Evolutionary conservation across 1,140 invertebrate species (phyloP).

Genomic region (Callitettix versicolor): DNA sequence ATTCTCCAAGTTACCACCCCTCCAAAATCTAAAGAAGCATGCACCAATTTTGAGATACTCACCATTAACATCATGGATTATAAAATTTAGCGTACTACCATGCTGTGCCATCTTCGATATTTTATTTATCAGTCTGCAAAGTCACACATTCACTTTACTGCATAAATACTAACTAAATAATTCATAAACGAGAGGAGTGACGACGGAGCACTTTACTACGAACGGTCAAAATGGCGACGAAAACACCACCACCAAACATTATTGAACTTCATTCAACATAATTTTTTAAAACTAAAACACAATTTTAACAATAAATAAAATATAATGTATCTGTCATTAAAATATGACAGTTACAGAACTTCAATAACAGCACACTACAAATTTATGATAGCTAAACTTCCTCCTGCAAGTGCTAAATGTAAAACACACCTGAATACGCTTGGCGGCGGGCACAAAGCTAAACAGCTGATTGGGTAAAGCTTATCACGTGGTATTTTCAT

Average conservation of each 20-base stretch:
- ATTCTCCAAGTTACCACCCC: conserved; percentile 4
- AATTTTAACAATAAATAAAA: background rate
- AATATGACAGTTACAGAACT: background rate
- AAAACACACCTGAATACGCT: conserved; percentile 40
- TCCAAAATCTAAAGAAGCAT: conserved; percentile 16
- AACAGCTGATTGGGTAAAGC: conserved; percentile 38
- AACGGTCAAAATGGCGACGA: conserved; percentile 39
- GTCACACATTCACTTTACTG: conserved; percentile 21
- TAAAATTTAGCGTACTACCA: conserved; percentile 49
- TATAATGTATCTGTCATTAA: background rate
- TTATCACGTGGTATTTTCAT: conserved; percentile 36
- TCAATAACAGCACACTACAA: background rate
- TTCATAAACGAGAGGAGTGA: conserved; percentile 5
- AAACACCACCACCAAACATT: conserved; percentile 7
- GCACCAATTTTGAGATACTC: conserved; percentile 35
- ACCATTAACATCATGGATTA: conserved; percentile 54
- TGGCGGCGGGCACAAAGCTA: conserved; percentile 47
- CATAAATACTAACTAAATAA: conserved; percentile 22
- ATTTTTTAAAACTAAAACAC: background rate
- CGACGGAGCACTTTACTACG: conserved; percentile 8
- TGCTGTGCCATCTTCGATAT: conserved; percentile 43
- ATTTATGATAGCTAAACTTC: too few relatives aligned
- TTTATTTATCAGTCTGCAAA: conserved; percentile 24
- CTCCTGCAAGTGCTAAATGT: conserved; percentile 22
- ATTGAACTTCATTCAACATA: background rate